These are phyloP conservation scores for Pseudomyrmex flavicornis DNA, from an alignment of 1,140 invertebrate genomes.

Conservation along the genomic window DNA sequence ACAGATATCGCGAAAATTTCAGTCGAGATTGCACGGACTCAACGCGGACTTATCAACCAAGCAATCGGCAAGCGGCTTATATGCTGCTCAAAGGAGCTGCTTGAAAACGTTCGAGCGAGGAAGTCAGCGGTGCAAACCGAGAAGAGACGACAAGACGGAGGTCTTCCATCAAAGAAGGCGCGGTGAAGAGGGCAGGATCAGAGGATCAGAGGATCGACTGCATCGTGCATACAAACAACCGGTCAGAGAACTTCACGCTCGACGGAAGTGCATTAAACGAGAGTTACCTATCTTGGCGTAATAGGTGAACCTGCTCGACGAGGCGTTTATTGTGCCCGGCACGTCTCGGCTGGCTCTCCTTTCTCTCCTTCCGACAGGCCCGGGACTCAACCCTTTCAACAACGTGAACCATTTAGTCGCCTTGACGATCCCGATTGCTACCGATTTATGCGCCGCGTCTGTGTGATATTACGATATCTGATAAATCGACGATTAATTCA, in stretches of 20 bases:
- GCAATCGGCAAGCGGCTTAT: slow-evolving; percentile 21
- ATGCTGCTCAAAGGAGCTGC: slow-evolving; percentile 47
- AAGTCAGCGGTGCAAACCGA: slow-evolving; percentile 42
- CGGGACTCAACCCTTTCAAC: slow-evolving; percentile 60
- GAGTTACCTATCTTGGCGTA: slow-evolving; percentile 73
- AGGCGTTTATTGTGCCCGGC: slow-evolving; percentile 77
- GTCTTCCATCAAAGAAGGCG: slow-evolving; percentile 68
- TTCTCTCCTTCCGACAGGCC: slow-evolving; percentile 15
- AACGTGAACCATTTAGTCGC: slow-evolving; percentile 57
- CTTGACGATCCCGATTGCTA: slow-evolving; percentile 39
- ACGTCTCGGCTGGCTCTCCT: slow-evolving; percentile 66
- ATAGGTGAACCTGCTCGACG: slow-evolving; percentile 76
- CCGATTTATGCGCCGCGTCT: slow-evolving; percentile 15
- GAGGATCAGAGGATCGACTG: slow-evolving; percentile 68
- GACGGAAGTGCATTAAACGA: slow-evolving; percentile 78
- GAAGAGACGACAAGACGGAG: slow-evolving; percentile 36
- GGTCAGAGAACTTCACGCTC: slow-evolving; percentile 63
- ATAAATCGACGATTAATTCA: slow-evolving; percentile 28
- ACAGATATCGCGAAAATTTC: slow-evolving; percentile 5
- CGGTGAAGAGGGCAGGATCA: slow-evolving; percentile 58
- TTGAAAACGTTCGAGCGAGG: slow-evolving; percentile 33
- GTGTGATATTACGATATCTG: not conserved
- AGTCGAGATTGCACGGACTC: not conserved
- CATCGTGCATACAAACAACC: slow-evolving; percentile 74
- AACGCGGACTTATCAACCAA: slow-evolving; percentile 28